Evolutionary conservation across 2,888 invertebrate genomes (phyloP).

Genomic region (Odiellus spinosus): DNA sequence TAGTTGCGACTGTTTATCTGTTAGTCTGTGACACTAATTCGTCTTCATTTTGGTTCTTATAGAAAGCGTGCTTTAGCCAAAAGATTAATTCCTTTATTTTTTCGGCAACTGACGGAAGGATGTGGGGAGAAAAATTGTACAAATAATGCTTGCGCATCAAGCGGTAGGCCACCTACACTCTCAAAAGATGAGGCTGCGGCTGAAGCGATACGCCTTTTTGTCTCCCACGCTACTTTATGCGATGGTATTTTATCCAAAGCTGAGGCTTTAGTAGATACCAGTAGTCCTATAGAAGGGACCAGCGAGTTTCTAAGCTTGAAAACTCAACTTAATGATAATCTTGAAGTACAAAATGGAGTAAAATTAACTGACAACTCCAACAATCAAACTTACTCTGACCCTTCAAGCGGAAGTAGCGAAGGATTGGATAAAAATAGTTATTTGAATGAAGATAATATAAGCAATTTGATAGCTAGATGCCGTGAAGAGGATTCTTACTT

Average conservation of each 20-base stretch:
- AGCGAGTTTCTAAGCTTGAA: not conserved
- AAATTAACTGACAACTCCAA: not conserved
- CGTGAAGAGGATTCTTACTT: conserved; percentile 49
- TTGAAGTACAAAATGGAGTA: not conserved
- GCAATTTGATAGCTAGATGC: conserved; percentile 57
- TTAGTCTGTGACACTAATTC: too few species aligned
- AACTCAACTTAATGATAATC: not conserved
- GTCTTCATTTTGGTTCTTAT: not conserved
- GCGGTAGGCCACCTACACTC: not conserved
- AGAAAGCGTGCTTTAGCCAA: not conserved
- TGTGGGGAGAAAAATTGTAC: not conserved
- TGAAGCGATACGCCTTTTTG: not conserved
- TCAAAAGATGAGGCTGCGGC: not conserved
- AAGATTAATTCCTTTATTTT: not conserved
- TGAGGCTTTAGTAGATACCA: too few species aligned
- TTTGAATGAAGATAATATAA: conserved; percentile 57
- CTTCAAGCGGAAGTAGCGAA: conserved; percentile 1
- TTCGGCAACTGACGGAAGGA: not conserved
- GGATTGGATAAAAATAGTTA: conserved; percentile 16
- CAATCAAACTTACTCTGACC: not conserved
- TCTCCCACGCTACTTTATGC: not conserved
- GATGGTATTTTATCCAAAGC: not conserved
- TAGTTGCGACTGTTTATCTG: too few species aligned
- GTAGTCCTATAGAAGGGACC: not conserved
- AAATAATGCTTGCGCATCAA: not conserved